Evolutionary conservation across 2,888 invertebrate species (phyloP).

Genomic region (Polyommatus iphigenia): DNA sequence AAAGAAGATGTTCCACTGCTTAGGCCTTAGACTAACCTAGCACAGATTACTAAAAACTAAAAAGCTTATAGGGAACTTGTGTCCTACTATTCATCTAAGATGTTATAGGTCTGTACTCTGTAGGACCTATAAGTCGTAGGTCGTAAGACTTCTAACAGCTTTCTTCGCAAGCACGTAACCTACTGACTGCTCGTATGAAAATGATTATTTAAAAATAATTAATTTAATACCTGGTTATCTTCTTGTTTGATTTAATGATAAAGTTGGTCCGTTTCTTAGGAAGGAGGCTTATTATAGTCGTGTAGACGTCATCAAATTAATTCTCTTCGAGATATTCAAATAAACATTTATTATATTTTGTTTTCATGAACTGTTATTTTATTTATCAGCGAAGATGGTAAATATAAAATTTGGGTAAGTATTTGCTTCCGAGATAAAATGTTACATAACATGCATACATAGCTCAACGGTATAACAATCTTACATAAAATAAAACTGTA

Average conservation of each 20-base stretch:
- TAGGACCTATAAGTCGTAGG: too few relatives aligned
- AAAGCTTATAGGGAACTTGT: too few relatives aligned
- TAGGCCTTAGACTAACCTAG: too few relatives aligned
- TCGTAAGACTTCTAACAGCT: too few relatives aligned
- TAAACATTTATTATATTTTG: neutral
- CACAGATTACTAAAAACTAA: too few relatives aligned
- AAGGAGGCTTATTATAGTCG: neutral
- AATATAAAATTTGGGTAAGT: neutral
- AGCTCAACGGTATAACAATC: neutral
- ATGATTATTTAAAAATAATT: too few relatives aligned
- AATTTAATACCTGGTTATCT: neutral
- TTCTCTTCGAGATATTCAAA: neutral
- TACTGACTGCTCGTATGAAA: too few relatives aligned
- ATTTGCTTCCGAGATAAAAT: neutral
- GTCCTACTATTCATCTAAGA: too few relatives aligned
- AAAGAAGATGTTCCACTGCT: too few relatives aligned
- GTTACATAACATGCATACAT: neutral
- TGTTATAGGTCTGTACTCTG: too few relatives aligned
- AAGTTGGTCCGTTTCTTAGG: neutral
- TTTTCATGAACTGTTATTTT: neutral
- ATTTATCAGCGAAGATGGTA: neutral
- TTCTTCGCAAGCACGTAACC: too few relatives aligned
- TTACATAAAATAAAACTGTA: too few relatives aligned
- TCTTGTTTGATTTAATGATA: neutral
- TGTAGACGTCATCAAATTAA: conserved; percentile 3